Evolutionary conservation across 1,140 invertebrate species (phyloP).

Genomic region (Latrodectus geometricus): DNA sequence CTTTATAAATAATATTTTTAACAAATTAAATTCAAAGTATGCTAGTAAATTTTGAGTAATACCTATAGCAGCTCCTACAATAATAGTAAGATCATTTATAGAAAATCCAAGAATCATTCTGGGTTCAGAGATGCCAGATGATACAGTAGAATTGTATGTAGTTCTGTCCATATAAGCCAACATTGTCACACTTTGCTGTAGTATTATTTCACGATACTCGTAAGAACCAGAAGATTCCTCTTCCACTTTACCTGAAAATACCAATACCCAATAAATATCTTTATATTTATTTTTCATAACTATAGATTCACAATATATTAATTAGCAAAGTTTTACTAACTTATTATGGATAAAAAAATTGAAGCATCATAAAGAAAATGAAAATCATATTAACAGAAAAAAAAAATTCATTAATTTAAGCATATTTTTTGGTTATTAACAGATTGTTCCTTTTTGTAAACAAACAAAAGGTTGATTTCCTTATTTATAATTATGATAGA

Average conservation of each 20-base stretch:
- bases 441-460: too few relatives aligned
- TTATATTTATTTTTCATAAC: neutral
- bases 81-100: constrained; percentile 70
- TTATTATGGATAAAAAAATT: too few relatives aligned
- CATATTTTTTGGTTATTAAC: too few relatives aligned
- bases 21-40: neutral
- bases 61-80: constrained; percentile 72
- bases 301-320: neutral
- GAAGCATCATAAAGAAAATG: too few relatives aligned
- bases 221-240: constrained; percentile 48
- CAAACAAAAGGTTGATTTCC: too few relatives aligned
- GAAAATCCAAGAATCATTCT: constrained; percentile 68
- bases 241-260: constrained; percentile 24
- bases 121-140: constrained; percentile 27
- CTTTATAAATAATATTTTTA: neutral
- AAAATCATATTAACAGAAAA: too few relatives aligned
- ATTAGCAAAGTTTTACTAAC: neutral
- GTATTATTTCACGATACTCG: constrained; percentile 49
- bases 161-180: constrained; percentile 59
- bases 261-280: neutral
- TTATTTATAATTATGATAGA: too few relatives aligned
- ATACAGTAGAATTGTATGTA: constrained; percentile 32
- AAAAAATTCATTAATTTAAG: too few relatives aligned
- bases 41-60: neutral
- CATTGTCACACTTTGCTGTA: constrained; percentile 61